Conservation (phyloP, 1,140 invertebrate genomes). For the Drosophila kikkawai region DNA sequence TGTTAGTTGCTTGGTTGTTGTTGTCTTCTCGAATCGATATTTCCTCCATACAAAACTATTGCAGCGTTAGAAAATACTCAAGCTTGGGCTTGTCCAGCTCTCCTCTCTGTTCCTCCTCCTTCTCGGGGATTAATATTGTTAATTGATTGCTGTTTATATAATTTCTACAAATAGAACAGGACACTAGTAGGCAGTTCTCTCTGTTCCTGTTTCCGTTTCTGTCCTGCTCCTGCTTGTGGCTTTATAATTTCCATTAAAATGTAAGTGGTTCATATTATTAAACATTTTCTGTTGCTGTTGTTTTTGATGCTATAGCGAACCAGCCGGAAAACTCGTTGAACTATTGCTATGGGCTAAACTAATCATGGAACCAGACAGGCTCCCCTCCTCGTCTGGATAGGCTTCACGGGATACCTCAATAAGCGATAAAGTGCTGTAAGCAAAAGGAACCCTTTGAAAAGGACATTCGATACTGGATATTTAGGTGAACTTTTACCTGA, state of each 20-base stretch:
- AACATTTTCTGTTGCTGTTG: slow-evolving; percentile 58
- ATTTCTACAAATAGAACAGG: slow-evolving; percentile 39
- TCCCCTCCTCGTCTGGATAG: slow-evolving; percentile 94
- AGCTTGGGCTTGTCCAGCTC: slow-evolving; percentile 22
- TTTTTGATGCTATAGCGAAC: slow-evolving; percentile 89
- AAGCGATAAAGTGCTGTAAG: slow-evolving; percentile 93
- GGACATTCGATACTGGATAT: neutral
- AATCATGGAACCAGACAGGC: slow-evolving; percentile 96
- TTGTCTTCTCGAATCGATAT: slow-evolving; percentile 38
- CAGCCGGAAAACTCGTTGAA: slow-evolving; percentile 94
- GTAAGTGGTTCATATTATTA: slow-evolving; percentile 75
- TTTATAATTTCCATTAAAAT: slow-evolving; percentile 83
- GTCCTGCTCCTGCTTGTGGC: slow-evolving; percentile 53
- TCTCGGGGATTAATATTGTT: slow-evolving; percentile 24
- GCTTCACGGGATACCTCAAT: slow-evolving; percentile 94
- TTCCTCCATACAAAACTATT: slow-evolving; percentile 72
- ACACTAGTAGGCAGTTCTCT: slow-evolving; percentile 12
- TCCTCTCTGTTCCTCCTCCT: neutral
- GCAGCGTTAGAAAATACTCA: slow-evolving; percentile 67
- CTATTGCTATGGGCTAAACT: slow-evolving; percentile 97
- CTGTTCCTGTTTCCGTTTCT: slow-evolving; percentile 32
- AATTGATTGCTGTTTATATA: slow-evolving; percentile 38
- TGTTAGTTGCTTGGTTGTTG: slow-evolving; percentile 44
- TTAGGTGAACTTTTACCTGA: slow-evolving; percentile 88
- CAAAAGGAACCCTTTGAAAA: neutral